Evolutionary conservation across 2,797 vertebrate species (phyloP).

Genomic region (Pempheris klunzingeri): DNA sequence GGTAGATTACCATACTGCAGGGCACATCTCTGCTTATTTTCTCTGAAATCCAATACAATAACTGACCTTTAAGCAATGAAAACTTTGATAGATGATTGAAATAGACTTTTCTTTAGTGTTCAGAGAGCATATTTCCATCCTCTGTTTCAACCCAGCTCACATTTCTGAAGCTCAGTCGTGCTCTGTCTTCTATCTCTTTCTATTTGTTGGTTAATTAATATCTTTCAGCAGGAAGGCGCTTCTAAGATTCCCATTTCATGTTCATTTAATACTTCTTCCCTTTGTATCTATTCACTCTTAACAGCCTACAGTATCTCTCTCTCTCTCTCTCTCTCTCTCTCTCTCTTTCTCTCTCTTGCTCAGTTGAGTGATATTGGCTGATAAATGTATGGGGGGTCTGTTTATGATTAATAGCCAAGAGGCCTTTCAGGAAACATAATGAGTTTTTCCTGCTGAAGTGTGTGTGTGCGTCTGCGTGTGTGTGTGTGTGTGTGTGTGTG

Average conservation of each 20-base stretch:
- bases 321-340: neutral
- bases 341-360: neutral
- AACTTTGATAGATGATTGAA: neutral
- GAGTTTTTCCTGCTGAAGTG: slow-evolving; percentile 41
- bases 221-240: neutral
- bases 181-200: slow-evolving; percentile 18
- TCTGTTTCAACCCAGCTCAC: neutral
- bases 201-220: slow-evolving; percentile 36
- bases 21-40: neutral
- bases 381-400: slow-evolving; percentile 23
- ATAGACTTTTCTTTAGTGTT: neutral
- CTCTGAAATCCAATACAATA: neutral
- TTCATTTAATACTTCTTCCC: neutral
- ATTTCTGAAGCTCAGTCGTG: slow-evolving; percentile 17
- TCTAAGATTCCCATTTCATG: slow-evolving; percentile 15
- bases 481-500: no score
- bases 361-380: slow-evolving; percentile 21
- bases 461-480: no score
- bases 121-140: neutral
- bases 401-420: slow-evolving; percentile 50
- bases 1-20: neutral
- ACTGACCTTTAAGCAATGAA: neutral
- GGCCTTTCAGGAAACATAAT: slow-evolving; percentile 60
- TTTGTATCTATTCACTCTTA: slow-evolving; percentile 19
- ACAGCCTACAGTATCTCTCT: neutral